These are phyloP conservation scores for Drosophila orosa DNA, from an alignment of 1,140 invertebrate species.

Conservation along the genomic window DNA sequence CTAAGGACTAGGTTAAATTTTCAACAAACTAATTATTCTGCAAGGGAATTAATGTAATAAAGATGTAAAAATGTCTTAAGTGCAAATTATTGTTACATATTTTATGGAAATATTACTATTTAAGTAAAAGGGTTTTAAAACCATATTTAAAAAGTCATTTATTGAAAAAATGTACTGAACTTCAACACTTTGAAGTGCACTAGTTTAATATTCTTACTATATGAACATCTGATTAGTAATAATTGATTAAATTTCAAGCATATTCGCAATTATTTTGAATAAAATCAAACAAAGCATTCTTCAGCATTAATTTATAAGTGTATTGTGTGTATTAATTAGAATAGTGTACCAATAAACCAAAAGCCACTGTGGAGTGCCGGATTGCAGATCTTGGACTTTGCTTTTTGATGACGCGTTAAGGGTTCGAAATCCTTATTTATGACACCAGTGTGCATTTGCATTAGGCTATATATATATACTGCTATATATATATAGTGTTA, in stretches of 20 bases:
- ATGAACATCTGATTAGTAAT: background rate
- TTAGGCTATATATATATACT: background rate
- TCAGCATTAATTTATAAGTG: conserved; percentile 2
- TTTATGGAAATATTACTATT: background rate
- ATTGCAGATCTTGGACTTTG: conserved; percentile 13
- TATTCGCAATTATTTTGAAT: background rate
- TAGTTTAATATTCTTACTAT: too few relatives aligned
- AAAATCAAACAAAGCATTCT: background rate
- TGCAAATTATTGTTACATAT: background rate
- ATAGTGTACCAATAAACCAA: conserved; percentile 47
- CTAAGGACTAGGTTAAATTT: too few relatives aligned
- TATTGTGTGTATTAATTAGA: conserved; percentile 30
- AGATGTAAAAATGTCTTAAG: background rate
- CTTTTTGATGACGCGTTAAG: conserved; percentile 48
- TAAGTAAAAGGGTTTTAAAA: background rate
- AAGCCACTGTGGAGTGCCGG: conserved; percentile 24
- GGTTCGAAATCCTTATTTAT: conserved; percentile 70
- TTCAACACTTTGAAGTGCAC: too few relatives aligned
- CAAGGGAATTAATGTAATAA: background rate
- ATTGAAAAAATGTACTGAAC: too few relatives aligned
- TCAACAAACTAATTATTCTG: background rate
- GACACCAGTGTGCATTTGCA: conserved; percentile 65
- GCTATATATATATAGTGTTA: background rate
- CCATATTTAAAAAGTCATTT: too few relatives aligned
- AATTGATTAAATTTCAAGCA: too few relatives aligned